phyloP scores from a whole-genome alignment of 1,140 invertebrate species.

The Acromyrmex charruanus region DNA sequence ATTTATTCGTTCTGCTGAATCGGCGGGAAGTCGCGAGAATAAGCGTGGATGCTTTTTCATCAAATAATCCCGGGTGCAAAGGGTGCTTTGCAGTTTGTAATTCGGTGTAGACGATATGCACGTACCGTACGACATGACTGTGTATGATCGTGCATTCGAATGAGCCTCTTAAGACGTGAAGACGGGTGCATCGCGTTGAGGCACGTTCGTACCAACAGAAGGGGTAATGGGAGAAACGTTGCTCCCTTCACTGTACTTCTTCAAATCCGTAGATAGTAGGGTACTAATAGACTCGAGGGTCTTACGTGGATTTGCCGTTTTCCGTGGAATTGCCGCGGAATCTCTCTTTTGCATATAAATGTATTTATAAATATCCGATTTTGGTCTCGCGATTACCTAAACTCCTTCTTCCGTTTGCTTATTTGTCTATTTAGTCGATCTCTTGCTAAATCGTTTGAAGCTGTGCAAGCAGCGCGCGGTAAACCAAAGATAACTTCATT shows the following conservation, averaged over 20 bases:
- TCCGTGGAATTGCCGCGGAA: not conserved
- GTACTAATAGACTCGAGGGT: constrained; percentile 1
- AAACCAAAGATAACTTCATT: constrained; percentile 27
- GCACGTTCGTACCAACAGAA: constrained; percentile 73
- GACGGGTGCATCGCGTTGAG: constrained; percentile 63
- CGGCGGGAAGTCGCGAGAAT: constrained; percentile 16
- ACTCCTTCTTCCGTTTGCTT: not conserved
- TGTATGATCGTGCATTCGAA: constrained; percentile 79
- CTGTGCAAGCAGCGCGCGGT: not conserved
- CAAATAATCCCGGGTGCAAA: constrained; percentile 30
- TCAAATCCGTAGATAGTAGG: constrained; percentile 45
- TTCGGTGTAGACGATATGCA: constrained; percentile 59
- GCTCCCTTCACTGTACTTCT: constrained; percentile 62
- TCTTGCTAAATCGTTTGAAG: constrained; percentile 19
- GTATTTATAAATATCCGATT: not conserved
- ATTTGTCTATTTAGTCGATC: constrained; percentile 25
- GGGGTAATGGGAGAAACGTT: constrained; percentile 57
- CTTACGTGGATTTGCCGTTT: constrained; percentile 23
- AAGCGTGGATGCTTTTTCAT: constrained; percentile 34
- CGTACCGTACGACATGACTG: constrained; percentile 60
- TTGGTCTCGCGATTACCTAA: constrained; percentile 14
- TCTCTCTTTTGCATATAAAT: not conserved
- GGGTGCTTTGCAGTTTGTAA: constrained; percentile 33
- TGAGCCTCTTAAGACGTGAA: constrained; percentile 78
- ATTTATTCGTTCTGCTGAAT: constrained; percentile 27